A percentile compares a stretch with the other conserved stretches of the same genome.
These are phyloP conservation scores for Drosophila dives DNA, from an alignment of 2,888 invertebrate genomes.

Conservation along the genomic window DNA sequence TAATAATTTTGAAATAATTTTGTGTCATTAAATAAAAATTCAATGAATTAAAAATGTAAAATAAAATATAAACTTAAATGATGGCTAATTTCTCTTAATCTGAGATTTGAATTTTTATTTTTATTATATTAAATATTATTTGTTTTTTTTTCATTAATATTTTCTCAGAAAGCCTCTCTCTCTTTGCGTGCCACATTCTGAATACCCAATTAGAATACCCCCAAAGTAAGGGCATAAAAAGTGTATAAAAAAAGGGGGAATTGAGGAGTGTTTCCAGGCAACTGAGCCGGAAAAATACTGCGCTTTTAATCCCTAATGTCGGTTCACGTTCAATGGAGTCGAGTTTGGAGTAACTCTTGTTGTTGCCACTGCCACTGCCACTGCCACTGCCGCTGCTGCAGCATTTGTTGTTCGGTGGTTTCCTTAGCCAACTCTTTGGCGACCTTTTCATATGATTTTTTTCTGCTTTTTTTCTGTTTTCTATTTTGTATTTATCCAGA, in stretches of 20 bases:
- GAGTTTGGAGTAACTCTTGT: constrained; percentile 36
- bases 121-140: too few species aligned
- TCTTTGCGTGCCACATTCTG: too few species aligned
- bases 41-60: neutral
- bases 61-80: neutral
- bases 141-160: neutral
- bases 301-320: constrained; percentile 77
- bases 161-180: neutral
- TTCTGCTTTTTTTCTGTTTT: constrained; percentile 17
- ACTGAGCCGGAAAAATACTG: constrained; percentile 51
- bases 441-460: constrained; percentile 57
- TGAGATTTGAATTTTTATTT: too few species aligned
- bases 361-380: constrained; percentile 5
- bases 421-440: constrained; percentile 58
- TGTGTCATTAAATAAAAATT: neutral
- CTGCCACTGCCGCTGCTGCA: constrained; percentile 7
- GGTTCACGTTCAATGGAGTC: constrained; percentile 77
- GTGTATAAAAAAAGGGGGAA: neutral
- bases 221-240: neutral
- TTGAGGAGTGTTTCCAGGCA: constrained; percentile 2
- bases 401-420: constrained; percentile 39
- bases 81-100: neutral
- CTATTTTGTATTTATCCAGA: constrained; percentile 6
- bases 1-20: too few species aligned
- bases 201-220: neutral